Evolutionary conservation across 2,113 vertebrate genomes (phyloP), one percentile per base, ranked within the genome.

Genomic region (Sinocyclocheilus grahami): DNA sequence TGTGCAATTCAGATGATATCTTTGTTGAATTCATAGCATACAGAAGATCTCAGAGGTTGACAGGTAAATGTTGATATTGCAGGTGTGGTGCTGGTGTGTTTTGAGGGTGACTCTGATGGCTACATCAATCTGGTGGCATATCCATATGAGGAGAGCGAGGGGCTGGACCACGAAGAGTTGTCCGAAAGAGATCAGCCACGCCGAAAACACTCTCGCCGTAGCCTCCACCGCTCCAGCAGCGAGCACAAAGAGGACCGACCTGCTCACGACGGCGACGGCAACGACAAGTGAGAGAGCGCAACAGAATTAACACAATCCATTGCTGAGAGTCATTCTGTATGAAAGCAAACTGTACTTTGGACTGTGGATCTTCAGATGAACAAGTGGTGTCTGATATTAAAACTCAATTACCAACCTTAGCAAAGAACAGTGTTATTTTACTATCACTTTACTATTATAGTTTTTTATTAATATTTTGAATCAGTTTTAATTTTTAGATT

Each of bases 81-180:
- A 99, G 98, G 98, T 10, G 96, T 99, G 87, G 98, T 99, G 53
- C 96, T 97, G 86, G 98, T 99, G 82, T 99, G 98, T 89, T 99
- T 99, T 65, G 98, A 99, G 85, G 96, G 96, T 5, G 97, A 98
- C 94, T 96, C 96, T 0, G 98, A 99, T 1, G 98, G 98, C 87
- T 99, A 99, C 92, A 99, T 99, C 90, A 98, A 99, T 94, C 95
- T 99, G 92, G 96, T 99, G 90, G 98, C 98, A 18, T 99, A 99
- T 86, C 98, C 98, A 0, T 97, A 97, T 0, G 97, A 97, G 92
- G 98, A 99, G 90, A 98, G 94, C 0, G 97, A 97, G 90, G 91
- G 90, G 0, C 60, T 95, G 87, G 98, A 99, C 85, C 96, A 96
- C 12, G 98, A 99, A 60, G 98, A 98, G 8, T 80, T 92, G 22